Evolutionary conservation across 1,140 invertebrate species (phyloP).

Genomic region (Saccostrea glomerata): DNA sequence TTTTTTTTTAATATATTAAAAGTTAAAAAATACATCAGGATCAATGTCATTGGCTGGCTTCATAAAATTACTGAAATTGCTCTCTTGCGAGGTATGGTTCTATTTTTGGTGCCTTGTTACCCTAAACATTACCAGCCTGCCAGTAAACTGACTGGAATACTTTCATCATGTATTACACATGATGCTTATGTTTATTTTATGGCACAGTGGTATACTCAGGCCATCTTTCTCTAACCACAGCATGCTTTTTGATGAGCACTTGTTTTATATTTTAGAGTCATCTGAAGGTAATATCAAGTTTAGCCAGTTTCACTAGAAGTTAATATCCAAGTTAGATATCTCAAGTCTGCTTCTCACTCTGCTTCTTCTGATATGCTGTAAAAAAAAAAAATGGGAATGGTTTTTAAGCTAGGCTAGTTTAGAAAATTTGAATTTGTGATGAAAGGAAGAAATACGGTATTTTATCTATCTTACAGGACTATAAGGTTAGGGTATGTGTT

Average conservation of each 20-base stretch:
- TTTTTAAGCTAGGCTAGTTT: no score
- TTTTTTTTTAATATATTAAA: no score
- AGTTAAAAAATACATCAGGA: no score
- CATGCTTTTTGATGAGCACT: conserved; percentile 7
- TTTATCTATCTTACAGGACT: not conserved
- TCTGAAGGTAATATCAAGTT: not conserved
- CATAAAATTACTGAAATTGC: no score
- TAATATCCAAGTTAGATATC: not conserved
- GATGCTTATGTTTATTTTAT: no score
- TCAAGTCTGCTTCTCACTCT: not conserved
- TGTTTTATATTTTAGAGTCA: not conserved
- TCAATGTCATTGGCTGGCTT: no score
- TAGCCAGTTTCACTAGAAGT: not conserved
- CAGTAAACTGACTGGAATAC: no score
- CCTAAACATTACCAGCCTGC: no score
- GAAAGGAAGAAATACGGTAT: not conserved
- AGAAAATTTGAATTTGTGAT: not conserved
- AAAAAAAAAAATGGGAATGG: not conserved
- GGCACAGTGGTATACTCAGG: no score
- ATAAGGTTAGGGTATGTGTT: not conserved
- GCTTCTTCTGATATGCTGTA: not conserved
- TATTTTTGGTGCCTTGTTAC: no score
- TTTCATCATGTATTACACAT: no score
- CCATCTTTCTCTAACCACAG: not conserved
- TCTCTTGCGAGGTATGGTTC: no score